Base-by-base conservation (phyloP, 30 jellyfish, hydroid and myxozoan genomes). In the Hydractinia echinata region DNA sequence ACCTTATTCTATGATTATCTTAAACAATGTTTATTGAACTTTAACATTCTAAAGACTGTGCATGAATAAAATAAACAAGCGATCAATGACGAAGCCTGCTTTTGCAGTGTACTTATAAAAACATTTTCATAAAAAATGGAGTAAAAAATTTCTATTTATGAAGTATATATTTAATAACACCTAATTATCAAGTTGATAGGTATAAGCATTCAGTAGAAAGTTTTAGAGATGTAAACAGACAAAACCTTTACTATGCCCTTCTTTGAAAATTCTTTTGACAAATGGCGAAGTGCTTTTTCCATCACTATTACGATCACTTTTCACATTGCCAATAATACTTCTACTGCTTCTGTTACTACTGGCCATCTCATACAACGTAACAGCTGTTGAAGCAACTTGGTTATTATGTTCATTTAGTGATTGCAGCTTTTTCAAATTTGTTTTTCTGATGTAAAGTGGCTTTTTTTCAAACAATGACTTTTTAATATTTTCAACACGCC, bases 361-460 rank as follows among this genome's bases (percentile, higher is more conserved):
- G n/a, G 14, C 51, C 10, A 9, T 8, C 13, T 71, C 53, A n/a
- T 71, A 20, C 81, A 54, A 19, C 6, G 39, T 20, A 5, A 52
- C 51, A 13, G 78, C 60, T 9, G 61, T 14, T 15, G 68, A 20
- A 30, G 15, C 51, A n/a, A n/a, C 74, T 1, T 64, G 19, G 16
- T 6, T 4, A 71, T 8, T 71, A 50, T 71, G 30, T 15, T 71
- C 81, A n/a, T 71, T 71, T 48, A 71, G n/a, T 8, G 18, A 20
- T n/a, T 71, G 30, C 11, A 71, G n/a, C 81, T 71, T 71, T 50
- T 71, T 48, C 60, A 71, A 50, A 50, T 71, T 71, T 5, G 81
- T 71, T 71, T 71, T 71, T 50, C 51, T 71, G 53, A 71, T 58
- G 53, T 71, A 71, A 7, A 71, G 30, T 15, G 81, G 81, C 81